These are phyloP conservation scores for Gymnodraco acuticeps DNA, from an alignment of 2,797 vertebrate species.

Conservation along the genomic window DNA sequence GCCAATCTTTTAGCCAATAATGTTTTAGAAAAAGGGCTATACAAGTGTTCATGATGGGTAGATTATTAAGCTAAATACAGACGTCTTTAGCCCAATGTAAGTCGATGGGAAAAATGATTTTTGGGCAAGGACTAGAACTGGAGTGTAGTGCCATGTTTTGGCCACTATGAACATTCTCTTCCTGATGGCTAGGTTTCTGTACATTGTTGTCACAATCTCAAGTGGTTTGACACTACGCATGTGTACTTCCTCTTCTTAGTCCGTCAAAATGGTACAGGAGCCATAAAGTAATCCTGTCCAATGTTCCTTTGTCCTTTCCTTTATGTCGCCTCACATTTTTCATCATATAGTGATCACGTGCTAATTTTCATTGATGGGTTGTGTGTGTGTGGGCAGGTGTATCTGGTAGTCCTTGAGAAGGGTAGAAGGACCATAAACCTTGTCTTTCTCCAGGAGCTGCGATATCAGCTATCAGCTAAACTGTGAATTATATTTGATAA, in stretches of 20 bases:
- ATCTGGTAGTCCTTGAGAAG: slow-evolving; percentile 70
- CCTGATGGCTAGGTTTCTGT: not conserved
- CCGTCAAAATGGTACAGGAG: slow-evolving; percentile 46
- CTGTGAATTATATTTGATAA: slow-evolving; percentile 61
- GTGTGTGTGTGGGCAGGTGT: slow-evolving; percentile 9
- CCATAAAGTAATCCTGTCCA: slow-evolving; percentile 34
- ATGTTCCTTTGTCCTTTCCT: slow-evolving; percentile 37
- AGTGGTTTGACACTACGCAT: not conserved
- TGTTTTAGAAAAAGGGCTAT: too few relatives aligned
- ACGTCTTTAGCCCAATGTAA: too few relatives aligned
- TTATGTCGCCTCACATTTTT: slow-evolving; percentile 45
- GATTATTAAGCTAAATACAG: too few relatives aligned
- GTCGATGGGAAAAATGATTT: too few relatives aligned
- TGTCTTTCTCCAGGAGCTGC: slow-evolving; percentile 37
- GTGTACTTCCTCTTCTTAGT: slow-evolving; percentile 2
- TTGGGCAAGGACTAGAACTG: too few relatives aligned
- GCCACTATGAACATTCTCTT: too few relatives aligned
- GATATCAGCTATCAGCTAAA: slow-evolving; percentile 56
- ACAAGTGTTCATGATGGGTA: too few relatives aligned
- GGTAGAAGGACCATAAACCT: slow-evolving; percentile 59
- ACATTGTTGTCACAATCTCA: not conserved
- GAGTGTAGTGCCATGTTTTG: too few relatives aligned
- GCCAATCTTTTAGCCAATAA: too few relatives aligned
- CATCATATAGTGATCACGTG: slow-evolving; percentile 41
- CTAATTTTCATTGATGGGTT: slow-evolving; percentile 20